Base-by-base conservation (phyloP, 2,888 invertebrate species). In the Alloplasta piceator region DNA sequence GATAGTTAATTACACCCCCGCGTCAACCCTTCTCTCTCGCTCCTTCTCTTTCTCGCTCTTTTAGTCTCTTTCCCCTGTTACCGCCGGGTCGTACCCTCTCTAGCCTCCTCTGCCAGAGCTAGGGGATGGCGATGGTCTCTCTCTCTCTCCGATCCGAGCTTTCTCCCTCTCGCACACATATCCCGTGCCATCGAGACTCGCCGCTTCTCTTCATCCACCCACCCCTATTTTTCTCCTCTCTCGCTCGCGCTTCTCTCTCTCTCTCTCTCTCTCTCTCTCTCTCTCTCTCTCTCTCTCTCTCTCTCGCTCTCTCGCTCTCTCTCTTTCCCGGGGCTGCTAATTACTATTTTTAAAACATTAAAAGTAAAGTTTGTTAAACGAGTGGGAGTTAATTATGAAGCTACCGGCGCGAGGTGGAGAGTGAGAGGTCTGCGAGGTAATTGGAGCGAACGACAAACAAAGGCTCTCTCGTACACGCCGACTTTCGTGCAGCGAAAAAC, bases 331-430 rank as follows among this genome's bases (percentile, higher is more conserved):
- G 88, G 88, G 88, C 88, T 90, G 91, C 91, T 92, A 91, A 91
- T 91, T 92, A 91, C 91, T 91, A 91, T 92, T 92, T 91, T 92
- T 91, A 90, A 92, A 92, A 92, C 91, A 91, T 92, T 92, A 91
- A 92, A 91, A 92, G 90, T 92, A 91, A 92, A 92, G 91, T 92
- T 92, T 91, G 91, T 91, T 91, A 91, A 91, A 91, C 91, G 91
- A 91, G 91, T 91, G 91, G 91, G 91, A 92, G 91, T 92, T 92
- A 92, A 92, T 92, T 92, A 92, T 91, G 91, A 91, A 92, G 91
- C 90, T 90, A 88, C 88, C 88, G 87, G 87, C 85, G 86, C 26
- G 86, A 86, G 86, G 88, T 82, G 78, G 14, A 58, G 72, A 55
- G 75, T 64, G 70, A 63, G 78, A 78, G 91, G 90, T 85, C 84